phyloP scores from a whole-genome alignment of 2,888 invertebrate genomes.

The Cenopis cana region DNA sequence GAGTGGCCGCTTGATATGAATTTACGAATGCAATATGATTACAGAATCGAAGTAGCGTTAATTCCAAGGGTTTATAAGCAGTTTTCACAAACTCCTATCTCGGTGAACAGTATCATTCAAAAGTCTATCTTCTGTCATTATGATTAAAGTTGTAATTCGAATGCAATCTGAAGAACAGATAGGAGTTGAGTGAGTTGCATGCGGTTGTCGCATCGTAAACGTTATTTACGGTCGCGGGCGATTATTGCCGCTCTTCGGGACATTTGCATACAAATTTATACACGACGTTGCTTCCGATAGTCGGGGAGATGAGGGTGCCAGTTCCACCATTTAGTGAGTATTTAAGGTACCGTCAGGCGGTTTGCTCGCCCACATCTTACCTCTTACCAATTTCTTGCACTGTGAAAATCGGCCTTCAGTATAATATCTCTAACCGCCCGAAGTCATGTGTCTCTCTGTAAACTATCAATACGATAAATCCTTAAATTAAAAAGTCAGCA shows the following conservation, averaged over 20 bases:
- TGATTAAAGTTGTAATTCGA: slow-evolving; percentile 1
- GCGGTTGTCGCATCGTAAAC: slow-evolving; percentile 72
- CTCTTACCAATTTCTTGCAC: no score
- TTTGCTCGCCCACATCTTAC: no score
- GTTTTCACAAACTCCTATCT: slow-evolving; percentile 7
- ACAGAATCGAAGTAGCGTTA: slow-evolving; percentile 31
- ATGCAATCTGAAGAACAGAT: neutral
- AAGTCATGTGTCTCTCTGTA: no score
- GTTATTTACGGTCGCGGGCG: slow-evolving; percentile 75
- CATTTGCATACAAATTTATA: slow-evolving; percentile 82
- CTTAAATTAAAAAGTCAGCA: no score
- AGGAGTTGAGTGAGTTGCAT: slow-evolving; percentile 42
- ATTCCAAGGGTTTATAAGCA: slow-evolving; percentile 23
- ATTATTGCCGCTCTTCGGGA: slow-evolving; percentile 72
- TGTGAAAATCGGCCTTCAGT: no score
- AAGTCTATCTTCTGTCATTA: neutral
- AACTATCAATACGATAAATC: no score
- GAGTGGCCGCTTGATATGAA: neutral
- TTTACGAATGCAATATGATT: slow-evolving; percentile 15
- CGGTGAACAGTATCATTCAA: neutral
- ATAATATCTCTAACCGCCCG: no score
- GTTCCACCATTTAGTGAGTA: slow-evolving; percentile 6
- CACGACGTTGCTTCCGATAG: slow-evolving; percentile 58
- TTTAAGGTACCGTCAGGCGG: neutral
- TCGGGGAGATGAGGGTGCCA: slow-evolving; percentile 29